phyloP scores from a whole-genome alignment of 2,797 vertebrate species.

The Danio kyathit region DNA sequence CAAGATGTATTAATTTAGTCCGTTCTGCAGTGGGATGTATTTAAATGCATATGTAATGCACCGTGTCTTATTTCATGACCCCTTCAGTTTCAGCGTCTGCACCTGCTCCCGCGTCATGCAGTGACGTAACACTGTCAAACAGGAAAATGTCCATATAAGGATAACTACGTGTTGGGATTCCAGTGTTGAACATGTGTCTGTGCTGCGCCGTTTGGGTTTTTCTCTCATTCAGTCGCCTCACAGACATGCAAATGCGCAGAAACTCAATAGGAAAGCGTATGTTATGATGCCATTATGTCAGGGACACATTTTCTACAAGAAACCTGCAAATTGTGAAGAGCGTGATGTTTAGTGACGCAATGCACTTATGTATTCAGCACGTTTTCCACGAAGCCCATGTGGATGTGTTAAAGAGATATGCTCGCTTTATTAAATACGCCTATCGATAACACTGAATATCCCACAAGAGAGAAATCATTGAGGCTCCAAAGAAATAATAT shows the following conservation, averaged over 20 bases:
- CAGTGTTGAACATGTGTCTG: conserved; percentile 63
- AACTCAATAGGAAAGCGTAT: not conserved
- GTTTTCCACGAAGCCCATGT: not conserved
- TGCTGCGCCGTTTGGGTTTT: not conserved
- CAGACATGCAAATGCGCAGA: not conserved
- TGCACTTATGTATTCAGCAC: not conserved
- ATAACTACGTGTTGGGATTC: conserved; percentile 88
- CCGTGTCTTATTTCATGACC: not conserved
- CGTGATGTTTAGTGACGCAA: too few species aligned
- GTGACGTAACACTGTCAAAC: conserved; percentile 69
- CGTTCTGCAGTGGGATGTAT: not conserved
- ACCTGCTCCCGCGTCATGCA: conserved; percentile 50
- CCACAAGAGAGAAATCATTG: not conserved
- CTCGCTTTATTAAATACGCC: not conserved
- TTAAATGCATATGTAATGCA: not conserved
- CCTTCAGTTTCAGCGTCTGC: conserved; percentile 12
- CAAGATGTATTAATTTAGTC: not conserved
- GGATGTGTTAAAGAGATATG: not conserved
- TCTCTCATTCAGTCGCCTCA: too few species aligned
- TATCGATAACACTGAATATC: not conserved
- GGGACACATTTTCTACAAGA: too few species aligned
- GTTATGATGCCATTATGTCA: not conserved
- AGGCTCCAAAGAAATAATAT: not conserved
- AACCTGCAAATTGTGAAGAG: not conserved
- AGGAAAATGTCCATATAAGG: conserved; percentile 88